Percentiles rank a stretch among this genome's conserved stretches.
phyloP scores from a whole-genome alignment of 2,797 vertebrate species.

The Enteromius radiatus region DNA sequence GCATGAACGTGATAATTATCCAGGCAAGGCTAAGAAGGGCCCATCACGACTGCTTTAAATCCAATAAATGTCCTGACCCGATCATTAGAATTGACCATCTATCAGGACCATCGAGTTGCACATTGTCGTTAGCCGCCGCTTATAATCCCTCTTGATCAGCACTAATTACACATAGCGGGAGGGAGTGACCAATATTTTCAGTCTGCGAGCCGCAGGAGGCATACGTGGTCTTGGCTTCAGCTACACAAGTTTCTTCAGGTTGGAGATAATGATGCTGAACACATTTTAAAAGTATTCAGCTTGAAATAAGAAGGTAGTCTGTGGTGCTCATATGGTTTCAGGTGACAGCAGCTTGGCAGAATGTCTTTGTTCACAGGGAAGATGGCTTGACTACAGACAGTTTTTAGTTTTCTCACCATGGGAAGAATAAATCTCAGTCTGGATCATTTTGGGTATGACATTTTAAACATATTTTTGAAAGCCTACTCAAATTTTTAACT shows the following conservation, averaged over 20 bases:
- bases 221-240: conserved; percentile 14
- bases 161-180: conserved; percentile 80
- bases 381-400: conserved; percentile 18
- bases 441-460: background rate
- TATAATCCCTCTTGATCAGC: conserved; percentile 83
- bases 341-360: conserved; percentile 28
- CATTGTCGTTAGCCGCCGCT: conserved; percentile 76
- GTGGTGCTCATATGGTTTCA: conserved; percentile 18
- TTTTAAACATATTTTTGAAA: conserved; percentile 1
- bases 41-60: conserved; percentile 82
- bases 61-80: conserved; percentile 79
- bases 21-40: conserved; percentile 75
- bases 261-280: background rate
- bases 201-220: background rate
- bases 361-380: conserved; percentile 32
- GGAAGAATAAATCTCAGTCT: conserved; percentile 14
- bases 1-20: conserved; percentile 83
- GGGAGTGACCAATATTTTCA: conserved; percentile 75
- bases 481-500: background rate
- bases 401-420: conserved; percentile 23
- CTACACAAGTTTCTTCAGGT: conserved; percentile 5
- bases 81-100: conserved; percentile 85
- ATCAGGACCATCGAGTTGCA: conserved; percentile 81
- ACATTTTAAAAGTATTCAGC: conserved; percentile 21
- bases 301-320: background rate